Evolutionary conservation across 2,113 vertebrate genomes (phyloP).

Genomic region (Nothoprocta perdicaria): DNA sequence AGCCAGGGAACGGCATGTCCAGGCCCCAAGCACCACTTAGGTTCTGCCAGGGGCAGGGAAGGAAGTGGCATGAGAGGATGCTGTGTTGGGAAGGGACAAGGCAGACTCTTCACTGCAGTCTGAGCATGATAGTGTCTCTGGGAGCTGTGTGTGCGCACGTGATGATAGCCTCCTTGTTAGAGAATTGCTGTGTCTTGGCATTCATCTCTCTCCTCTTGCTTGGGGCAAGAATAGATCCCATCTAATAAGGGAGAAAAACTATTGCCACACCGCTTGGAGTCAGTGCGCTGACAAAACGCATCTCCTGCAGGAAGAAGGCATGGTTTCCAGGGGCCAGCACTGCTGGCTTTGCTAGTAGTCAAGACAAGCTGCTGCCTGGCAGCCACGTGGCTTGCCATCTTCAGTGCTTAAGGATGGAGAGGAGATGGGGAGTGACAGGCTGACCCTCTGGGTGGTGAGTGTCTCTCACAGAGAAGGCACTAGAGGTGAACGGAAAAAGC

Average conservation of each 20-base stretch:
- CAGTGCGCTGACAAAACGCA: conserved; percentile 1
- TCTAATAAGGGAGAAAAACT: conserved; percentile 7
- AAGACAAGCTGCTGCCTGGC: neutral
- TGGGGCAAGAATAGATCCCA: neutral
- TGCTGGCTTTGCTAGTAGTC: neutral
- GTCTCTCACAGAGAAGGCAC: neutral
- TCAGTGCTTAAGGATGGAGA: neutral
- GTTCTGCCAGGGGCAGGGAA: neutral
- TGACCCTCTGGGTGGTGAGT: neutral
- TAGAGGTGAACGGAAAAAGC: neutral
- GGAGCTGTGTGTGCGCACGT: neutral
- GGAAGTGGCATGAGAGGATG: neutral
- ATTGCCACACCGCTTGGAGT: neutral
- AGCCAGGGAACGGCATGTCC: neutral
- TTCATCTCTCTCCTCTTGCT: neutral
- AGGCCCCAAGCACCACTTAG: neutral
- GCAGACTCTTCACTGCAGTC: neutral
- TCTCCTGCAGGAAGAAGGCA: neutral
- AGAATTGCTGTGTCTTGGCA: neutral
- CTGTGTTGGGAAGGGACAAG: rapidly evolving
- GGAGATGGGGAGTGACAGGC: neutral
- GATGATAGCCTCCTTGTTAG: neutral
- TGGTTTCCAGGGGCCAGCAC: neutral
- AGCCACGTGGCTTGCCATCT: neutral
- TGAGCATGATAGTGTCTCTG: neutral